phyloP scores from a whole-genome alignment of 2,888 invertebrate species.

The Ophion obscuratus region DNA sequence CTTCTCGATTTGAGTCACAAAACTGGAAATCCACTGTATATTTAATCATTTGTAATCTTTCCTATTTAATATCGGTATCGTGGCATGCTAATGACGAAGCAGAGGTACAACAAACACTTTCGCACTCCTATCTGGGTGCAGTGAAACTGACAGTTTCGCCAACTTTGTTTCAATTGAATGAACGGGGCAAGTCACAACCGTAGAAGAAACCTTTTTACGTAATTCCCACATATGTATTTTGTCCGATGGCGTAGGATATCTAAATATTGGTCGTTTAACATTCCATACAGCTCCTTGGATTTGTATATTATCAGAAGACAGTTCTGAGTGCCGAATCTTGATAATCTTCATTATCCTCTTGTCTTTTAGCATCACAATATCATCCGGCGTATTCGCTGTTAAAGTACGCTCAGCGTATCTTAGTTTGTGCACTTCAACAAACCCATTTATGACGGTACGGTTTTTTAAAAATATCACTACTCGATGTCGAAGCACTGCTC shows the following conservation, averaged over 20 bases:
- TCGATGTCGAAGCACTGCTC: not conserved
- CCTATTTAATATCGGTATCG: too few relatives aligned
- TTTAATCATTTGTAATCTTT: too few relatives aligned
- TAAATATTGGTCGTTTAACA: constrained; percentile 18
- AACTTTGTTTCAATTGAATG: constrained; percentile 9
- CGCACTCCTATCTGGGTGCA: too few relatives aligned
- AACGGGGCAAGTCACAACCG: constrained; percentile 1
- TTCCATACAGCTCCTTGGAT: constrained; percentile 30
- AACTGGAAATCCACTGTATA: too few relatives aligned
- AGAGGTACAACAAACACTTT: too few relatives aligned
- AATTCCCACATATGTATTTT: constrained; percentile 31
- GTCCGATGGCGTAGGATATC: constrained; percentile 16
- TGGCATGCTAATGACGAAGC: too few relatives aligned
- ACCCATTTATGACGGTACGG: not conserved
- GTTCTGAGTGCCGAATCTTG: not conserved
- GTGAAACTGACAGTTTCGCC: not conserved
- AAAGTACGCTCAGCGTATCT: constrained; percentile 1
- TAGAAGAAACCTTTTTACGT: not conserved
- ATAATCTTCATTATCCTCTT: constrained; percentile 30
- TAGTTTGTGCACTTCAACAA: not conserved
- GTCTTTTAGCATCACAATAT: constrained; percentile 18
- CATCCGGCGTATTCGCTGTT: constrained; percentile 12
- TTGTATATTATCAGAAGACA: constrained; percentile 14
- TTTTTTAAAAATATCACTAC: not conserved
- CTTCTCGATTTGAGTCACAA: too few relatives aligned